Evolutionary conservation across 2,797 vertebrate species (phyloP).

Genomic region (Heteromormyrus szaboi): DNA sequence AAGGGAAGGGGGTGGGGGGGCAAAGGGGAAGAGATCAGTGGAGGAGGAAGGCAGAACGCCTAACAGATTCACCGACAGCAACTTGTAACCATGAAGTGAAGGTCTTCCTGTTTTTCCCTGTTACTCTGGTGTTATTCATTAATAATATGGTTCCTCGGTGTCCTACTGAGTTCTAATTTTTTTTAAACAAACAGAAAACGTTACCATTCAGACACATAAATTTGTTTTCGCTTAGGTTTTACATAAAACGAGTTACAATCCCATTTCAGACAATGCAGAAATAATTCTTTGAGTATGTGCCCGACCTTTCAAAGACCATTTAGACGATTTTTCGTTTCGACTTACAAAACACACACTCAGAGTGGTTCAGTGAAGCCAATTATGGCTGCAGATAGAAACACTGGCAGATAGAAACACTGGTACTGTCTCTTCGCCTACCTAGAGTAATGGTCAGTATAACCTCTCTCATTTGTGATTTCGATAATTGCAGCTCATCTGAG

Average conservation of each 20-base stretch:
- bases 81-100: not conserved
- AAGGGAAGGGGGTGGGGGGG: not conserved
- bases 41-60: not conserved
- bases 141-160: not conserved
- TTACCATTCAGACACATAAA: not conserved
- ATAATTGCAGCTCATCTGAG: not conserved
- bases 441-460: conserved; percentile 7
- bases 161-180: not conserved
- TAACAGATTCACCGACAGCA: not conserved
- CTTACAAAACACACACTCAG: not conserved
- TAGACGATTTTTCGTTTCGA: not conserved
- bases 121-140: not conserved
- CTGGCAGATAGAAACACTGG: not conserved
- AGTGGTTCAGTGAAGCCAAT: not conserved
- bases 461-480: not conserved
- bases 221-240: not conserved
- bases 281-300: not conserved
- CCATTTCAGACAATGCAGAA: not conserved
- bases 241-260: not conserved
- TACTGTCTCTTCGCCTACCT: not conserved
- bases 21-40: not conserved
- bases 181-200: not conserved
- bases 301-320: conserved; percentile 16
- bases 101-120: not conserved
- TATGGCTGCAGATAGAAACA: not conserved